Conservation (phyloP, 1,140 invertebrate genomes). For the Hylaeus volcanicus region DNA sequence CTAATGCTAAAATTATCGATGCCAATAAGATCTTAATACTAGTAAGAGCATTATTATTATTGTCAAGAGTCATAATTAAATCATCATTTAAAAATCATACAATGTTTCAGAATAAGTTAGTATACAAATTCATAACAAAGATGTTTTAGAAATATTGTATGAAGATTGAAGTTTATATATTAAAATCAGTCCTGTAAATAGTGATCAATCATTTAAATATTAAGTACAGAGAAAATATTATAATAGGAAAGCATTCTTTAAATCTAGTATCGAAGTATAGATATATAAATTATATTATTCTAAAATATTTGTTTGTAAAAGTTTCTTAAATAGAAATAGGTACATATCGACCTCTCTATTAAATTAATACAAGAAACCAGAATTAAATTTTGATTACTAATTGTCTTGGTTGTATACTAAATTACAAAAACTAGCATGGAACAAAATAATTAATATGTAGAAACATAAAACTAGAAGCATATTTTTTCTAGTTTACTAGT, state of each 20-base stretch:
- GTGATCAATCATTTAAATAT: neutral
- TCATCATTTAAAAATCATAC: neutral
- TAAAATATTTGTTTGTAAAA: too few relatives aligned
- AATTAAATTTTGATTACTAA: conserved; percentile 7
- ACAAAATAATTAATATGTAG: neutral
- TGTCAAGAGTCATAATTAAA: neutral
- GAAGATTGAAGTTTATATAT: neutral
- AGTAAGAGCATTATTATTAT: conserved; percentile 5
- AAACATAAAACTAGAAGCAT: conserved; percentile 3
- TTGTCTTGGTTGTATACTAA: conserved; percentile 11
- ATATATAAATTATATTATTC: too few relatives aligned
- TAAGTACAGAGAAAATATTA: too few relatives aligned
- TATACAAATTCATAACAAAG: neutral
- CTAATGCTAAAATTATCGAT: neutral
- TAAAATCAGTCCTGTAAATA: neutral
- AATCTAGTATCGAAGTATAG: too few relatives aligned
- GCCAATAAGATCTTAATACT: neutral
- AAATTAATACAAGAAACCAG: neutral
- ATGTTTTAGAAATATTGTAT: neutral
- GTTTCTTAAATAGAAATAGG: neutral
- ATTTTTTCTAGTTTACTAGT: conserved; percentile 13
- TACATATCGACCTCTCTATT: neutral
- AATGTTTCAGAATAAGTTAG: neutral
- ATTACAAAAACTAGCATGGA: neutral
- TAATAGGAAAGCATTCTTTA: too few relatives aligned